phyloP scores from a whole-genome alignment of 2,113 vertebrate species.

The Psephotus haematonotus region DNA sequence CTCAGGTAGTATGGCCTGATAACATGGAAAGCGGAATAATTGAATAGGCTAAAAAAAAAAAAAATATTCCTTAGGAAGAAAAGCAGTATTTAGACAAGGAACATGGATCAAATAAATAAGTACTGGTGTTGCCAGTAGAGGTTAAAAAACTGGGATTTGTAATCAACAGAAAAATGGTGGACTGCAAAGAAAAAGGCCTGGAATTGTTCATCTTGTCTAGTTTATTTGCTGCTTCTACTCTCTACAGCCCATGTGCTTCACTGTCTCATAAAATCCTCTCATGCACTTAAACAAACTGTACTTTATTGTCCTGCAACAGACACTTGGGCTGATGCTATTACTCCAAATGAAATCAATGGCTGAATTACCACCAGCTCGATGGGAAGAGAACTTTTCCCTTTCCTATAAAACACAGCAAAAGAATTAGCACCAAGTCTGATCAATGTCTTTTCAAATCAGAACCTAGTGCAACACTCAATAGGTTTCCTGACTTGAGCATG shows the following conservation, averaged over 20 bases:
- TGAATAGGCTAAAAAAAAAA: neutral
- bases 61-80: neutral
- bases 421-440: slow-evolving; percentile 56
- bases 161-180: neutral
- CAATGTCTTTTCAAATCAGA: slow-evolving; percentile 52
- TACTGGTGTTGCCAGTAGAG: neutral
- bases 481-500: slow-evolving; percentile 6
- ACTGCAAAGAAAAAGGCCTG: neutral
- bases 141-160: neutral
- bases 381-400: neutral
- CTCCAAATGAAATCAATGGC: slow-evolving; percentile 53
- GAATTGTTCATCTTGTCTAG: slow-evolving; percentile 10
- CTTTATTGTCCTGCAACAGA: slow-evolving; percentile 58
- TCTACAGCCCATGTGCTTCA: neutral
- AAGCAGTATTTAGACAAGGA: neutral
- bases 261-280: slow-evolving; percentile 46
- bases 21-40: neutral
- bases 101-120: neutral
- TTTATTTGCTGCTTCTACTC: slow-evolving; percentile 1
- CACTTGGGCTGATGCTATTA: slow-evolving; percentile 51
- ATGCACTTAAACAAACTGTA: slow-evolving; percentile 57
- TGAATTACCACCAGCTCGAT: slow-evolving; percentile 1
- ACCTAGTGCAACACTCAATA: slow-evolving; percentile 13
- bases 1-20: neutral
- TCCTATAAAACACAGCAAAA: slow-evolving; percentile 16